Percentiles rank a stretch among this genome's conserved stretches.
phyloP scores from a whole-genome alignment of 1,140 invertebrate species.

The Pseudomyrmex concolor region DNA sequence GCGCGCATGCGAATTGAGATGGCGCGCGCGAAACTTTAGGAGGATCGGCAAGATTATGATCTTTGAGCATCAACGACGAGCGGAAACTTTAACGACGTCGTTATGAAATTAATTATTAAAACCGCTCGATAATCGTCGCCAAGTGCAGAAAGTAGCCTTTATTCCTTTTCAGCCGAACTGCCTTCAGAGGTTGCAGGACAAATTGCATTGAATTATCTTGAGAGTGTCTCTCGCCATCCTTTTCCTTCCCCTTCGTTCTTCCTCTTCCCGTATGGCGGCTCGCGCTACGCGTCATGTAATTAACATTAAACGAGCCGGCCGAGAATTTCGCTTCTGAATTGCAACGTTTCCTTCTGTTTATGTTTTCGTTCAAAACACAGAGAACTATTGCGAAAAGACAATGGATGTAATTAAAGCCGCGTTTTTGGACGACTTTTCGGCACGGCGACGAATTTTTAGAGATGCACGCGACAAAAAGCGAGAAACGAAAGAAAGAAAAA shows the following conservation, averaged over 20 bases:
- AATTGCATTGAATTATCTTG: conserved; percentile 73
- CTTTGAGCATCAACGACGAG: conserved; percentile 52
- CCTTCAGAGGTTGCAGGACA: conserved; percentile 62
- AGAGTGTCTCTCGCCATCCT: conserved; percentile 19
- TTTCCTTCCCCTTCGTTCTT: neutral
- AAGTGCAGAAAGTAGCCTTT: conserved; percentile 62
- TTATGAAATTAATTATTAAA: conserved; percentile 74
- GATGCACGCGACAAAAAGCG: neutral
- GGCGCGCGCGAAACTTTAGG: conserved; percentile 47
- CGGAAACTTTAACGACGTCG: conserved; percentile 64
- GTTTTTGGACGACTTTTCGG: neutral
- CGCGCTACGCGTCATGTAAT: conserved; percentile 52
- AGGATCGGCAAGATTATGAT: conserved; percentile 60
- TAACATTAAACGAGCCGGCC: conserved; percentile 55
- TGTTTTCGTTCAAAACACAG: conserved; percentile 11
- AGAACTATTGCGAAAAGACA: conserved; percentile 19
- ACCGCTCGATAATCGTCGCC: conserved; percentile 67
- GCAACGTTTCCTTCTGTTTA: conserved; percentile 14
- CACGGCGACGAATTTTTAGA: neutral
- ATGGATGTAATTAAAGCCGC: conserved; percentile 41
- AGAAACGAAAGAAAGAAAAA: neutral
- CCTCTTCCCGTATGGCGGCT: conserved; percentile 11
- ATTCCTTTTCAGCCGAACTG: conserved; percentile 51
- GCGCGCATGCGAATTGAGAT: neutral
- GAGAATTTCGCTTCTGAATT: conserved; percentile 48